These are phyloP conservation scores for Hyposoter didymator DNA, from an alignment of 2,888 invertebrate species.

Conservation along the genomic window DNA sequence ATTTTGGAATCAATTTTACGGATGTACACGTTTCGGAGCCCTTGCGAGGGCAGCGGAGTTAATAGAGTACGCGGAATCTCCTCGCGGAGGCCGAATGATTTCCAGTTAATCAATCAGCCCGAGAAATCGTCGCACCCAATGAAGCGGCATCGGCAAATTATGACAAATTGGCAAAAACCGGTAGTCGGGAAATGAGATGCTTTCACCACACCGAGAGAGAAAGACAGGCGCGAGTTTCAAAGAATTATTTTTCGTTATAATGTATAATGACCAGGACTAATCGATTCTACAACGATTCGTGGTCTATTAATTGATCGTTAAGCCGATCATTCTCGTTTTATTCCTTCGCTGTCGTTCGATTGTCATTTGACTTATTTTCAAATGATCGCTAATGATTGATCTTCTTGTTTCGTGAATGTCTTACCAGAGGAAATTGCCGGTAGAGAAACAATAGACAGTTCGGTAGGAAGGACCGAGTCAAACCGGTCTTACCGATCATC, in stretches of 20 bases:
- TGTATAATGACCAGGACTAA: not conserved
- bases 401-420: not conserved
- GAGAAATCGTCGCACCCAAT: constrained; percentile 60
- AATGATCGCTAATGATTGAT: constrained; percentile 12
- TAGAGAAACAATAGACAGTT: constrained; percentile 31
- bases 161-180: constrained; percentile 20
- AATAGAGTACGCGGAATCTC: constrained; percentile 57
- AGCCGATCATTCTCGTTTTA: not conserved
- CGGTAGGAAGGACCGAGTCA: constrained; percentile 38
- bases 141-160: constrained; percentile 28
- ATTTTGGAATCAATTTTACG: constrained; percentile 36
- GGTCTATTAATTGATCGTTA: not conserved
- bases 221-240: not conserved
- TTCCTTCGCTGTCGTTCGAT: not conserved
- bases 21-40: not conserved
- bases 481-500: constrained; percentile 49
- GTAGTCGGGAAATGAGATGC: not conserved
- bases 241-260: not conserved
- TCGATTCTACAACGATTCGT: not conserved
- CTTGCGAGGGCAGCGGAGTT: constrained; percentile 40
- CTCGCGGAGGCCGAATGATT: constrained; percentile 35
- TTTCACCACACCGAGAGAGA: not conserved
- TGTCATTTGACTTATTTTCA: not conserved
- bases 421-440: constrained; percentile 25
- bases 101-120: constrained; percentile 60